A percentile compares a stretch with the other conserved stretches of the same genome.
phyloP scores from a whole-genome alignment of 1,140 invertebrate genomes.

The Heliconius hewitsoni region DNA sequence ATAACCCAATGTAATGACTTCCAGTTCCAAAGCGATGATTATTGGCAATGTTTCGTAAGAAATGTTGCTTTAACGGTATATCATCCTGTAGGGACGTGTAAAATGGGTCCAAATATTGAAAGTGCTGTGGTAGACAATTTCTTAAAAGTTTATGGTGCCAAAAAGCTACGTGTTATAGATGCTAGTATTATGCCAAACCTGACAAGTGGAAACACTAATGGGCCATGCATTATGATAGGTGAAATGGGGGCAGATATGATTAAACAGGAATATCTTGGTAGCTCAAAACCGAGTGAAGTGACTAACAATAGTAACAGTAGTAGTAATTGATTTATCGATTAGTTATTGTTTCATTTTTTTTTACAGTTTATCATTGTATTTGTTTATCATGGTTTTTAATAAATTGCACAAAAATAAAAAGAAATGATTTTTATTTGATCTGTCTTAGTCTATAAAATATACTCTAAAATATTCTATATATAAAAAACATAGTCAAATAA shows the following conservation, averaged over 20 bases:
- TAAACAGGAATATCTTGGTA: neutral
- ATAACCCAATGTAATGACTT: constrained; percentile 70
- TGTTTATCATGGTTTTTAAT: no score
- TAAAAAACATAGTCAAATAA: no score
- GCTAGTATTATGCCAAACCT: constrained; percentile 89
- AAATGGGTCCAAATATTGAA: constrained; percentile 85
- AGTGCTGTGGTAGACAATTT: constrained; percentile 85
- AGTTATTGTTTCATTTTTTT: no score
- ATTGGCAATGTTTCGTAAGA: constrained; percentile 83
- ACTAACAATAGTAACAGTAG: no score
- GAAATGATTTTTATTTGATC: no score
- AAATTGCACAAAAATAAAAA: no score
- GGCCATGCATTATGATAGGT: constrained; percentile 88
- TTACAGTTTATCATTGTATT: no score
- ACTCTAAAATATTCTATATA: no score
- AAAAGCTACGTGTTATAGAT: constrained; percentile 86
- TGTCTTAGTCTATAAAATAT: no score
- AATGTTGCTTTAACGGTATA: constrained; percentile 84
- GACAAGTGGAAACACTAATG: constrained; percentile 88
- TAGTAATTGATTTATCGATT: no score
- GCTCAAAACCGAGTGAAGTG: no score
- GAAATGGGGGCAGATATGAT: constrained; percentile 82
- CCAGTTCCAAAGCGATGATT: constrained; percentile 80
- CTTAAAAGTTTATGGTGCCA: constrained; percentile 85
- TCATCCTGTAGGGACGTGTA: constrained; percentile 88